Conservation (phyloP, 2,113 vertebrate genomes). For the Marmota monax region DNA sequence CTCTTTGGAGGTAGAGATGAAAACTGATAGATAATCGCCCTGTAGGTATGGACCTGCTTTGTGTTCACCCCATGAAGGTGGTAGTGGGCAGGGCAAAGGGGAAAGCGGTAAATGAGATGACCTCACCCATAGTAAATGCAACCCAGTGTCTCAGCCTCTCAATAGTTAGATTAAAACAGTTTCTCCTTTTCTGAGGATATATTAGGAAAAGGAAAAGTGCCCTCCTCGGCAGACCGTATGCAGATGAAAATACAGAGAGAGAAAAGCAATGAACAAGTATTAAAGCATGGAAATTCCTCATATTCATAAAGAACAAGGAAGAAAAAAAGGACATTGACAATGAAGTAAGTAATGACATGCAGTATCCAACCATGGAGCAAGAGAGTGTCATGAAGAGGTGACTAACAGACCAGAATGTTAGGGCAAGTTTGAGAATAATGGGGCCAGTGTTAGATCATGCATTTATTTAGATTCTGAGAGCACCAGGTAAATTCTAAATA, state of each 20-base stretch:
- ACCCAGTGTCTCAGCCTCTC: neutral
- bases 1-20: neutral
- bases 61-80: neutral
- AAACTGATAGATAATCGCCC: neutral
- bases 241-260: neutral
- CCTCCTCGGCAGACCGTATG: neutral
- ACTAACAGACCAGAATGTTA: neutral
- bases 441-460: neutral
- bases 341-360: neutral
- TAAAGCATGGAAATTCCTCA: neutral
- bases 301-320: neutral
- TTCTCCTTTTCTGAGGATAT: neutral
- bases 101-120: neutral
- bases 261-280: neutral
- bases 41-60: neutral
- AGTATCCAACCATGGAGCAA: neutral
- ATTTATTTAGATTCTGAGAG: constrained; percentile 11
- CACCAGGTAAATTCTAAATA: constrained; percentile 23
- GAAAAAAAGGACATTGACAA: neutral
- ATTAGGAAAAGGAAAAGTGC: neutral
- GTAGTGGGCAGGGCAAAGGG: neutral
- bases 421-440: neutral
- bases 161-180: neutral
- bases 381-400: neutral
- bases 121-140: neutral